Base-by-base conservation (phyloP, 2,888 invertebrate species). In the Nineta flava region DNA sequence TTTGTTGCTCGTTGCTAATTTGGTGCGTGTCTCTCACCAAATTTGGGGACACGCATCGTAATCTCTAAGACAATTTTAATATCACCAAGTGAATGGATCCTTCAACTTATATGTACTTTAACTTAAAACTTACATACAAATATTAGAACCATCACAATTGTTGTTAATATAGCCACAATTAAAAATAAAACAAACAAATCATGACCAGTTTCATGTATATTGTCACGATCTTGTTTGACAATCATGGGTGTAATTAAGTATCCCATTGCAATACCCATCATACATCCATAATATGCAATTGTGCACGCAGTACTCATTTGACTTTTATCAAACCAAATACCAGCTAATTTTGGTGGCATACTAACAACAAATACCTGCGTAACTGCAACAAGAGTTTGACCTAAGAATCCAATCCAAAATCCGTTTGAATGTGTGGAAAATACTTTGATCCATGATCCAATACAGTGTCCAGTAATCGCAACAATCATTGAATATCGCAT, bases 251-350 rank as follows among this genome's bases (percentile, higher is more conserved):
- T 80, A 5, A 83, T 52, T 5, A 84, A 65, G 60, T 84, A 87
- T 45, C 83, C 81, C 1, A 81, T 58, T 0, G 84, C 82, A 38
- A 80, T 71, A 1, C 85, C 73, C n/a, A 85, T 62, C 72, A 83
- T 82, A 57, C 79, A 79, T 5, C 84, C 85, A 58, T 84, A 81
- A 17, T 85, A 76, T 3, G 81, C 83, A 16, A 83, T 67, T 44
- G 83, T 76, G 56, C 81, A 81, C 1, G 84, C 84, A 2, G 79
- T 77, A 3, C 82, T 71, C 4, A 66, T 76, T 64, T 81, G 72
- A 52, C 72, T 66, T 0, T 76, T 69, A 9, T 76, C 76, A 62
- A 83, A 82, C 82, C 82, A 83, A 13, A 77, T 74, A 1, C 83
- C 80, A 0, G 83, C 80, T 50, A 85, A 60, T 43, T 71, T 70